Evolutionary conservation across 2,797 vertebrate genomes (phyloP), one percentile per base, ranked within the genome.

Genomic region (Protosalanx chinensis): DNA sequence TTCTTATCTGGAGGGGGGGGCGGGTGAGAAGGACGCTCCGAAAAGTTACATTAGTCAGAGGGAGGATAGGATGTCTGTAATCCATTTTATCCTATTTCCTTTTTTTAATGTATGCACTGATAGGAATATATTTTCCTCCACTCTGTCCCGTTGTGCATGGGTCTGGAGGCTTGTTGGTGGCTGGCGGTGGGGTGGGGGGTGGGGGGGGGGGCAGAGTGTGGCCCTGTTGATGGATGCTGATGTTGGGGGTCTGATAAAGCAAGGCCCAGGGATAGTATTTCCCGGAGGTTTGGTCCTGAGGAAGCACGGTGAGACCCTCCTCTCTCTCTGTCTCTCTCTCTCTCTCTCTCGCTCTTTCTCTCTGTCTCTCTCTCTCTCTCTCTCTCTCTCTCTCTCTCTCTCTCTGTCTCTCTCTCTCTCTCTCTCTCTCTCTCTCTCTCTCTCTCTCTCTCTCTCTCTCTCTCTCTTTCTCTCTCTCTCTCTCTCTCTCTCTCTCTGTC

Each of bases 261-360:
- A 59, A 23, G 67, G 37, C 68, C 60, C 71, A 76, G 67, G 72
- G 71, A 74, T 79, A 51, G 62, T 64, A 72, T 81, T 84, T 81
- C 79, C 73, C 74, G 75, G 62, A 56, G 71, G 62, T 77, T 77
- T 81, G 66, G 58, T 66, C 69, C 53, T 68, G 73, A 77, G 72
- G 71, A 71, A 74, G 78, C 72, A 37, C 67, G 57, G 60, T 69
- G 6, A 46, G 27, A 33, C 41, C 67, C 63, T 67, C 56, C 68
- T 70, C 23, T 27, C 23, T 27, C 23, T 27, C 23, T 72, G 68
- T 64, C 68, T 73, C 71, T 66, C 46, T 56, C n/a, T 41, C n/a
- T n/a, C n/a, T n/a, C n/a, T n/a, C n/a, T n/a, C n/a, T n/a, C n/a
- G n/a, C n/a, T n/a, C n/a, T n/a, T n/a, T n/a, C n/a, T n/a, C n/a